Base-by-base conservation (phyloP, 2,113 vertebrate species). In the Platichthys flesus region DNA sequence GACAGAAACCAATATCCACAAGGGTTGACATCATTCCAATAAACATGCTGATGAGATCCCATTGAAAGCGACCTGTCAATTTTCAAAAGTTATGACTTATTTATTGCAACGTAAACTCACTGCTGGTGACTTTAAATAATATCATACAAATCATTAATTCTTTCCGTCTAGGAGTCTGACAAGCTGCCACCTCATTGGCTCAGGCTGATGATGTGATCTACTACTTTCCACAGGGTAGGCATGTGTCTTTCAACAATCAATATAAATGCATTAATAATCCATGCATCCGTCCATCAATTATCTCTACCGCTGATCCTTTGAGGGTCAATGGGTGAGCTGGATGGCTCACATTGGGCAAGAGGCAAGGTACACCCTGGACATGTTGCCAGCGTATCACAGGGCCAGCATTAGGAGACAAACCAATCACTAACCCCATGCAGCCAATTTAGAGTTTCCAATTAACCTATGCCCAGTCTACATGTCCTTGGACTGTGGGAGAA, bases 171-270 rank as follows among this genome's bases (percentile, higher is more conserved):
- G 4, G 9, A 68, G 45, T 23, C 23, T 21, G 74, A 68, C 65
- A 61, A 72, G 65, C 59, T 56, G 42, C 55, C 28, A 35, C 64
- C 55, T 67, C 45, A 58, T 54, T 85, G 71, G 72, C 56, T 88
- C 0, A 37, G 9, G 35, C 35, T 37, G 9, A 71, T 47, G 2
- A 14, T 7, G 31, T 71, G 47, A 4, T 45, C 31, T 20, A 45
- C 42, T 74, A 15, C 42, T 74, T 68, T 66, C 64, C 0, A 52
- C 52, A 58, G 23, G 42, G 35, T 21, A n/a, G 55, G 77, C 90
- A 90, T 89, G 92, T 91, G 92, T 75, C 77, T 35, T 70, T 78
- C 52, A 58, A 47, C 60, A 62, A n/a, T 56, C 14, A 35, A 7
- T 28, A 58, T 60, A 28, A 26, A 58, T 2, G 45, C 15, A 3